A percentile compares a stretch with the other conserved stretches of the same genome.
phyloP scores from a whole-genome alignment of 2,113 vertebrate species.

The Raja brachyura region DNA sequence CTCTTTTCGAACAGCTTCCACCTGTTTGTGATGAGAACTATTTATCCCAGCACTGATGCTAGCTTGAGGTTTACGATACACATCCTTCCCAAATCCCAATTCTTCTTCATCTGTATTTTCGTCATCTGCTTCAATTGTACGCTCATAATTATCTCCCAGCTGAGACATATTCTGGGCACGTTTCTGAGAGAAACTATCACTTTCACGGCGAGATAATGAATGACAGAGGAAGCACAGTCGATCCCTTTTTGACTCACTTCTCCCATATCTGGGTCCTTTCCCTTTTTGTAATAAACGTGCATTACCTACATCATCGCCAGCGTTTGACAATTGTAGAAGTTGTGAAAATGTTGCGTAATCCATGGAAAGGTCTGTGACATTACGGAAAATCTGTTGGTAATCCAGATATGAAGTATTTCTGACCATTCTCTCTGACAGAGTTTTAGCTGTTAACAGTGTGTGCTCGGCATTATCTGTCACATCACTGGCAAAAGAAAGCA shows the following conservation, averaged over 20 bases:
- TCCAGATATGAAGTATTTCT: constrained; percentile 29
- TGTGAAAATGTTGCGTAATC: constrained; percentile 23
- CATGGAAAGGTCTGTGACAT: constrained; percentile 16
- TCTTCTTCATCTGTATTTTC: constrained; percentile 32
- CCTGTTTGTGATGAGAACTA: constrained; percentile 37
- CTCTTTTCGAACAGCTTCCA: constrained; percentile 41
- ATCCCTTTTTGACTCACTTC: constrained; percentile 15
- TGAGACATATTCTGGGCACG: not conserved
- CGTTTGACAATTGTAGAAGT: constrained; percentile 17
- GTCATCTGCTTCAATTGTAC: constrained; percentile 28
- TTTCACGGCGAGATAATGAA: constrained; percentile 1
- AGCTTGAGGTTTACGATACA: not conserved
- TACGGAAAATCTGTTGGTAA: constrained; percentile 30
- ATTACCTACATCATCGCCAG: not conserved
- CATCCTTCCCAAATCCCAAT: not conserved
- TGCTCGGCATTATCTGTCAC: constrained; percentile 24
- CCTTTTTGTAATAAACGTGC: constrained; percentile 13
- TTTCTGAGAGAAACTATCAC: constrained; percentile 24
- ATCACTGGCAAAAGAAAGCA: constrained; percentile 30
- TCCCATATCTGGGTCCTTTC: constrained; percentile 7
- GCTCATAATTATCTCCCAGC: constrained; percentile 24
- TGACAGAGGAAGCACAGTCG: not conserved
- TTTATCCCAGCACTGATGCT: not conserved
- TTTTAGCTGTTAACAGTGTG: constrained; percentile 24
- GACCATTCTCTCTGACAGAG: constrained; percentile 24